Base-by-base conservation (phyloP, 1,140 invertebrate species). In the Rhynchophorus ferrugineus region DNA sequence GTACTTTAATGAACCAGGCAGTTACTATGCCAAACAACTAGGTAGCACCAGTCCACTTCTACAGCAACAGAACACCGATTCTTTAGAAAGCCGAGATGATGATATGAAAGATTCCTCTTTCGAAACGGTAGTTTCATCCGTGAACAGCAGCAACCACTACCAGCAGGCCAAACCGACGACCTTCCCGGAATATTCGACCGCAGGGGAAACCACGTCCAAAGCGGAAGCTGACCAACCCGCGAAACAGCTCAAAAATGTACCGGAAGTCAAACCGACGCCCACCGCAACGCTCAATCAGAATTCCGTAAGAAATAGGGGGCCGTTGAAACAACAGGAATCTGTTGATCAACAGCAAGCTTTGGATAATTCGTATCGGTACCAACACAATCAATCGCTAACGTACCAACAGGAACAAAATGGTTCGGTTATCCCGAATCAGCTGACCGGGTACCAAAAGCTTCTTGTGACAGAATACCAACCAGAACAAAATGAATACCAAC, bases 71-170 rank as follows among this genome's bases (percentile, higher is more conserved):
- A 74, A 76, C 48, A 75, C 72, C 0, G 75, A 78, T 57, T 78
- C 76, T 7, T 60, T 78, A 38, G 77, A 79, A 50, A 77, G 75
- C 0, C 67, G 71, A 21, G 75, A 79, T 49, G 76, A 78, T 50
- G 75, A 78, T 21, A 49, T 76, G 21, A 74, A 76, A 49, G 74
- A 80, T 39, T 79, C 77, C 2, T 79, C 78, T 2, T 80, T 78
- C 58, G 78, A 79, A 49, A 79, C 77, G 13, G 77, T 73, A 5
- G 69, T 75, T n/a, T 79, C 73, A 54, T 79, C 77, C 2, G 66
- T 75, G 2, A 68, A 63, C 35, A 75, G 71, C 57, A 73, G 68
- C 14, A 58, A 54, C 53, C 72, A 70, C 8, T 51, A 61, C 46
- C 41, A 59, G 35, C 72, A 70, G 38, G n/a, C 53, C 20, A 58